Conservation (phyloP, 2,888 invertebrate species). For the Autographa gamma region DNA sequence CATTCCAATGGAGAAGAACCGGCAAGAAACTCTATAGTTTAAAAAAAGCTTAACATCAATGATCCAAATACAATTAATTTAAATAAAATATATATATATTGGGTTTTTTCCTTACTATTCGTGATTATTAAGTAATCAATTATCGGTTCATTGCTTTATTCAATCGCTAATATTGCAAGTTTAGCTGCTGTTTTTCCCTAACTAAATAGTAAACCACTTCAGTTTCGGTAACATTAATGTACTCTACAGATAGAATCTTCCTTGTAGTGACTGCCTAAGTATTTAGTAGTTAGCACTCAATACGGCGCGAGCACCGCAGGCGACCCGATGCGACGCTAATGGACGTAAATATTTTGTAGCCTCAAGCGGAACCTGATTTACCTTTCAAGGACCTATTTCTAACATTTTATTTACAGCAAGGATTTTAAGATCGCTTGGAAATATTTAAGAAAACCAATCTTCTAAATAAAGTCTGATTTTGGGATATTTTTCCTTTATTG, state of each 20-base stretch:
- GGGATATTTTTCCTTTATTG: no score
- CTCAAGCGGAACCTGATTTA: conserved; percentile 7
- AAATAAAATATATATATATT: no score
- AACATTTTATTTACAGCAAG: conserved; percentile 3
- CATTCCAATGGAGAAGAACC: no score
- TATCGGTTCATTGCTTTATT: no score
- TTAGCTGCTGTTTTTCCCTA: not conserved
- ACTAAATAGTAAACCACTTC: not conserved
- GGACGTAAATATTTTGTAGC: conserved; percentile 39
- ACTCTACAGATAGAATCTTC: not conserved
- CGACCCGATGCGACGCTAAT: conserved; percentile 25
- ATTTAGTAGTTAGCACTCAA: conserved; percentile 11
- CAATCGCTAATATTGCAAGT: no score
- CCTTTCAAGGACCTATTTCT: conserved; percentile 13
- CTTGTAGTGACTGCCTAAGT: not conserved
- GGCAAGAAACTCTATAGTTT: no score
- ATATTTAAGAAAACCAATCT: no score
- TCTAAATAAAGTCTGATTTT: no score
- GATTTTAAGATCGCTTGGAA: not conserved
- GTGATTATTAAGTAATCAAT: no score
- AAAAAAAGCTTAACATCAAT: no score
- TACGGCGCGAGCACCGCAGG: conserved; percentile 13
- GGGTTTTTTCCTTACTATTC: no score
- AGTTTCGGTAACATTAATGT: not conserved
- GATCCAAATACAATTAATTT: no score